These are phyloP conservation scores for Artibeus jamaicensis DNA, from an alignment of 2,797 vertebrate genomes.

Conservation along the genomic window DNA sequence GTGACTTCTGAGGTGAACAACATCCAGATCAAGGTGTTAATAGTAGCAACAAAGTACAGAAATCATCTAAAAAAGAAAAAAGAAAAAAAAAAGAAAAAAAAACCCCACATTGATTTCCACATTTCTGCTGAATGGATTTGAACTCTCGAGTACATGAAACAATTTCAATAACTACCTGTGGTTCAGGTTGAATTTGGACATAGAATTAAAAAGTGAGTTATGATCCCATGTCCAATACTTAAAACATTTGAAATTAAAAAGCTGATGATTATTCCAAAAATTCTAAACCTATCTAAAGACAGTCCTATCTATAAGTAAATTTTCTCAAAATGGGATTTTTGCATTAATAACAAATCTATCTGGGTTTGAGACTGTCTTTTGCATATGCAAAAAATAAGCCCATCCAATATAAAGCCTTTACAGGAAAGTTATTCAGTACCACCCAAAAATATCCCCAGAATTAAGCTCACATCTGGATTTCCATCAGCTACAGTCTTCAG, in stretches of 20 bases:
- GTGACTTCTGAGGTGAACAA: neutral
- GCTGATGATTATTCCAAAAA: constrained; percentile 6
- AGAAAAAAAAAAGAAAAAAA: neutral
- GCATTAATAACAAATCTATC: constrained; percentile 27
- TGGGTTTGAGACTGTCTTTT: neutral
- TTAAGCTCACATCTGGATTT: constrained; percentile 18
- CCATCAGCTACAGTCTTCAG: neutral
- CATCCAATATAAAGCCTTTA: constrained; percentile 23
- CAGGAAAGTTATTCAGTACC: constrained; percentile 20
- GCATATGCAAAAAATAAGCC: neutral
- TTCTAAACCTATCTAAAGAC: neutral
- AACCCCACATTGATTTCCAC: neutral
- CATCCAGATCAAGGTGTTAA: neutral
- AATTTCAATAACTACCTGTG: constrained; percentile 24
- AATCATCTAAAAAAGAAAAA: neutral
- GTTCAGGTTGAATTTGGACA: neutral
- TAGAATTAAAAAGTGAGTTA: constrained; percentile 19
- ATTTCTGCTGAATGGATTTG: constrained; percentile 36
- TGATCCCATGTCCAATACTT: neutral
- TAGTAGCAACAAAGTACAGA: neutral
- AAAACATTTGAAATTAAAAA: constrained; percentile 26
- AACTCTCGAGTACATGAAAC: neutral
- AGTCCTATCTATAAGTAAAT: neutral
- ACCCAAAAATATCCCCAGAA: constrained; percentile 10
- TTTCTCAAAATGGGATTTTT: constrained; percentile 34